Evolutionary conservation across 2,888 invertebrate genomes (phyloP).

Genomic region (Lycaena phlaeas): DNA sequence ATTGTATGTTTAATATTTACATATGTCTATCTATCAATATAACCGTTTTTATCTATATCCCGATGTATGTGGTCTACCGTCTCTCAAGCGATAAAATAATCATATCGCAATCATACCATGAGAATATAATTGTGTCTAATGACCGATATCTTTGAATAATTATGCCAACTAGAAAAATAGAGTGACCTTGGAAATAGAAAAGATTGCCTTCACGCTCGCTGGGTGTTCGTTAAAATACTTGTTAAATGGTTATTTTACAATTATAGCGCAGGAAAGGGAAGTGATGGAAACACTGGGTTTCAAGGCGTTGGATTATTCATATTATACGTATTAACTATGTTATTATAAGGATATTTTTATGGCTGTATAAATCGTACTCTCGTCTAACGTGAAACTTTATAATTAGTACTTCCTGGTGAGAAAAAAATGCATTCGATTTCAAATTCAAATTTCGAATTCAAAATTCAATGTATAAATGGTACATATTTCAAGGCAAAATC

Average conservation of each 20-base stretch:
- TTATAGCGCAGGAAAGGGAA: slow-evolving; percentile 57
- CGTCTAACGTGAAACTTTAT: too few species aligned
- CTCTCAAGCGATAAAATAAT: too few species aligned
- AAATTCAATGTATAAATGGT: too few species aligned
- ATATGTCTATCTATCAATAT: too few species aligned
- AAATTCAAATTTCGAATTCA: too few species aligned
- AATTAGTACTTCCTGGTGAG: too few species aligned
- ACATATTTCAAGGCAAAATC: too few species aligned
- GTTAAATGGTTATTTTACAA: slow-evolving; percentile 33
- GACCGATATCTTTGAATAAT: slow-evolving; percentile 16
- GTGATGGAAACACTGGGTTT: slow-evolving; percentile 37
- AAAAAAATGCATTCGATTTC: too few species aligned
- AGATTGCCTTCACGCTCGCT: slow-evolving; percentile 40
- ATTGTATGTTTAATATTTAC: too few species aligned
- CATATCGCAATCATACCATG: neutral
- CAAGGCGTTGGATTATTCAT: slow-evolving; percentile 42
- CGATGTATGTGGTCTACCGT: too few species aligned
- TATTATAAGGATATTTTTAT: neutral
- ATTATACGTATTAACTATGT: slow-evolving; percentile 19
- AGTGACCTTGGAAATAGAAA: slow-evolving; percentile 32
- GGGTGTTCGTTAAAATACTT: slow-evolving; percentile 23
- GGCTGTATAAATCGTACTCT: too few species aligned
- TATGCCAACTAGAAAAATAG: slow-evolving; percentile 15
- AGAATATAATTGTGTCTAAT: slow-evolving; percentile 11
- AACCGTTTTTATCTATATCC: too few species aligned